These are phyloP conservation scores for Hesperia comma DNA, from an alignment of 2,888 invertebrate genomes.

Conservation along the genomic window DNA sequence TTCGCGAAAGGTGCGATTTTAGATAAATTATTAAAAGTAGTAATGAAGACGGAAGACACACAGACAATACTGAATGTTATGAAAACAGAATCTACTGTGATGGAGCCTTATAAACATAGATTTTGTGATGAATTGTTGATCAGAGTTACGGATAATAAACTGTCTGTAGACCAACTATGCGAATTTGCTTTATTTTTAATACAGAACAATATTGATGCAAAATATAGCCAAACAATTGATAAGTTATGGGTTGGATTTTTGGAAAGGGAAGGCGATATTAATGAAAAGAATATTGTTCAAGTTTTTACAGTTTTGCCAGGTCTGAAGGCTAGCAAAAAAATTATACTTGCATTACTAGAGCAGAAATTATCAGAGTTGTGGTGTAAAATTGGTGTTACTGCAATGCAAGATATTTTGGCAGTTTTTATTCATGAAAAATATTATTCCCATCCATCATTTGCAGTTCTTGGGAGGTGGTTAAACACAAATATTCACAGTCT, in stretches of 20 bases:
- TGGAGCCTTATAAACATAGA: conserved; percentile 75
- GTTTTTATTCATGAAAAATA: conserved; percentile 68
- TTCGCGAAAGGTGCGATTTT: conserved; percentile 76
- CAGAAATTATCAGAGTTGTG: conserved; percentile 83
- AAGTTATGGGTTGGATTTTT: conserved; percentile 87
- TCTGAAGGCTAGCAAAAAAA: conserved; percentile 84
- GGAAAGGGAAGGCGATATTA: conserved; percentile 82
- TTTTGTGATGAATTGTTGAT: conserved; percentile 86
- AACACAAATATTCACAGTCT: conserved; percentile 84
- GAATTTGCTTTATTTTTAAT: conserved; percentile 82
- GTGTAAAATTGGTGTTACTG: conserved; percentile 77
- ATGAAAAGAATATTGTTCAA: conserved; percentile 81
- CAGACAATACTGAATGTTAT: conserved; percentile 74
- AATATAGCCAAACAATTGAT: conserved; percentile 82
- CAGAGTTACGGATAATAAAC: conserved; percentile 84
- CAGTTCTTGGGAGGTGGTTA: conserved; percentile 82
- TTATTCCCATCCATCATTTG: conserved; percentile 69
- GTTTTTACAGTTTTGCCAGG: conserved; percentile 83
- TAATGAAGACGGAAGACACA: conserved; percentile 76
- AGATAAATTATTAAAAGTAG: conserved; percentile 73
- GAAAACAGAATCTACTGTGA: conserved; percentile 66
- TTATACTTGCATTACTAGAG: conserved; percentile 83
- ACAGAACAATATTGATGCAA: conserved; percentile 70
- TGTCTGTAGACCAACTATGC: conserved; percentile 84
- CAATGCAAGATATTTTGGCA: conserved; percentile 77